Conservation (phyloP, 2,797 vertebrate genomes). For the Onychomys torridus region DNA sequence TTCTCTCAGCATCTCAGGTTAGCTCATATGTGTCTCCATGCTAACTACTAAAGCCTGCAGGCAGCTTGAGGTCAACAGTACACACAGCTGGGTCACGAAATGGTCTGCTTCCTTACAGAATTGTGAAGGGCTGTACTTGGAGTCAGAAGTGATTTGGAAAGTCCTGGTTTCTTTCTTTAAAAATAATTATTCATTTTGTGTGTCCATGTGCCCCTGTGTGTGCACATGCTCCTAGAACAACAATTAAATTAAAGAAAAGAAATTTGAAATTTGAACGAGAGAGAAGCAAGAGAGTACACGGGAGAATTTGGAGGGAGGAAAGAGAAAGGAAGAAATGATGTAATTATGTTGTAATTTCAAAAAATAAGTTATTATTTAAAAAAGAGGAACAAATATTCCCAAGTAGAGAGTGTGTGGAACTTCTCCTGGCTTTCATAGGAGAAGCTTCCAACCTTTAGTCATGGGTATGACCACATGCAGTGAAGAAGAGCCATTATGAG, state of each 20-base stretch:
- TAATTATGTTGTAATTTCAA: background rate
- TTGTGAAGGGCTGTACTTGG: background rate
- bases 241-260: background rate
- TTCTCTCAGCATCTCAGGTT: background rate
- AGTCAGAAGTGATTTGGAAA: conserved; percentile 51
- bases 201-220: background rate
- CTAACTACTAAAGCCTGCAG: background rate
- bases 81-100: fast-evolving
- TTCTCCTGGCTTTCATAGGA: background rate
- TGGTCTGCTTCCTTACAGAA: background rate
- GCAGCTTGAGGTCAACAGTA: fast-evolving
- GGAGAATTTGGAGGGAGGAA: background rate
- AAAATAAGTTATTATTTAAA: background rate
- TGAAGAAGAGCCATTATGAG: background rate
- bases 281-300: too few relatives aligned
- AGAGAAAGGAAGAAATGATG: background rate
- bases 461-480: background rate
- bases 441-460: background rate
- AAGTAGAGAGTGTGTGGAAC: background rate
- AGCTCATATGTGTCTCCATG: background rate
- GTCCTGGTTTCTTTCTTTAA: conserved; percentile 25
- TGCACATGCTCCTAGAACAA: background rate
- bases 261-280: background rate
- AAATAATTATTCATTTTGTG: background rate
- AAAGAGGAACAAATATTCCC: background rate